Conservation (phyloP, 2,113 vertebrate genomes). For the Mustelus asterias region DNA sequence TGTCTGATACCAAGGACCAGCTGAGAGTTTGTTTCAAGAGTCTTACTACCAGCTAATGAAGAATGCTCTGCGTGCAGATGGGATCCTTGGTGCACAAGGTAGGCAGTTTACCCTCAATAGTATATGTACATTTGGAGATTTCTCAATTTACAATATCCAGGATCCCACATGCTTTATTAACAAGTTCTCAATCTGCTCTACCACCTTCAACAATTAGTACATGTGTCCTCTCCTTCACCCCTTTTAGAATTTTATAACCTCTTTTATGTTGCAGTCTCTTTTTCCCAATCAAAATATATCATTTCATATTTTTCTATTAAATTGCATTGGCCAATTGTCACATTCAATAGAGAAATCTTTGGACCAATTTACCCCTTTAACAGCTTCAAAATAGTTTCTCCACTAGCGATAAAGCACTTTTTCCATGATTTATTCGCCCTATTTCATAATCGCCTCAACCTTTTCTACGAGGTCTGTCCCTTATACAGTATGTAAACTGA, state of each 20-base stretch:
- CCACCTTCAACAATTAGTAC: background rate
- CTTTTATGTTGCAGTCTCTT: background rate
- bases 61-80: conserved; percentile 77
- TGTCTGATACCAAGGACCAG: conserved; percentile 64
- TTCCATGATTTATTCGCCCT: background rate
- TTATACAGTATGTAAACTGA: background rate
- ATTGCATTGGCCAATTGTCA: background rate
- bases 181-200: no score
- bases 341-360: background rate
- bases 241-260: background rate
- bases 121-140: background rate
- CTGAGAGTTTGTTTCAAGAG: conserved; percentile 95
- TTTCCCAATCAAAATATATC: background rate
- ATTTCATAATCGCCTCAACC: background rate
- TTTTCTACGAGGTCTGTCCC: background rate
- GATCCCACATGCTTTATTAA: background rate
- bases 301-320: background rate
- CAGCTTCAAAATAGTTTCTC: background rate
- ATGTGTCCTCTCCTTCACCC: no score
- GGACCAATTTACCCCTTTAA: background rate
- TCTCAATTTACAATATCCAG: background rate
- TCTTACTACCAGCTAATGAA: conserved; percentile 98
- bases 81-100: conserved; percentile 97
- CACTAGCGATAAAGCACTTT: background rate
- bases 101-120: conserved; percentile 40